Conservation (phyloP, 2,113 vertebrate species). For the Condylura cristata region DNA sequence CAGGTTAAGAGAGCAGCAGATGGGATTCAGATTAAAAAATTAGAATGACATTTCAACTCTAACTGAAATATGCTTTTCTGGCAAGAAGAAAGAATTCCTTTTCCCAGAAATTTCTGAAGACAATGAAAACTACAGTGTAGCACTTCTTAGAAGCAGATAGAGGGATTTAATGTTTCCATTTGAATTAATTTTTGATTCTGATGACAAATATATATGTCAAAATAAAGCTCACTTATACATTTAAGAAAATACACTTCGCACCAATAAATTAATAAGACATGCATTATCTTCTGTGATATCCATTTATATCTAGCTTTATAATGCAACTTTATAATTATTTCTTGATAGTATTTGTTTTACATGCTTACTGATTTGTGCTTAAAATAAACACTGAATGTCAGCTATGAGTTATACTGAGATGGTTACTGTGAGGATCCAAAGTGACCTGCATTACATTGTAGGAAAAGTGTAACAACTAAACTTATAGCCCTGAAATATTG, state of each 20-base stretch:
- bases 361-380: not conserved
- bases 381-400: not conserved
- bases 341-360: conserved; percentile 1
- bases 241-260: not conserved
- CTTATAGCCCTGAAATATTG: not conserved
- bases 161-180: not conserved
- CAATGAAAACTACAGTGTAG: not conserved
- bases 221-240: not conserved
- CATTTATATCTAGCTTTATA: not conserved
- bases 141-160: conserved; percentile 13
- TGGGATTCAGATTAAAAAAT: conserved; percentile 64
- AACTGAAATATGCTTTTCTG: conserved; percentile 58
- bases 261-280: conserved; percentile 17
- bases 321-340: not conserved
- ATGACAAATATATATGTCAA: not conserved
- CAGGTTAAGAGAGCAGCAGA: conserved; percentile 58
- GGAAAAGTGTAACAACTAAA: not conserved
- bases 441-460: not conserved
- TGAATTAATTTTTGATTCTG: conserved; percentile 31
- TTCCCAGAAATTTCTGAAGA: conserved; percentile 51
- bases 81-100: conserved; percentile 42
- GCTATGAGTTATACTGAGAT: not conserved
- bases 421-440: not conserved
- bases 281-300: not conserved
- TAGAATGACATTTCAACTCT: conserved; percentile 66